Evolutionary conservation across 2,888 invertebrate genomes (phyloP).

Genomic region (Drosophila greeni): DNA sequence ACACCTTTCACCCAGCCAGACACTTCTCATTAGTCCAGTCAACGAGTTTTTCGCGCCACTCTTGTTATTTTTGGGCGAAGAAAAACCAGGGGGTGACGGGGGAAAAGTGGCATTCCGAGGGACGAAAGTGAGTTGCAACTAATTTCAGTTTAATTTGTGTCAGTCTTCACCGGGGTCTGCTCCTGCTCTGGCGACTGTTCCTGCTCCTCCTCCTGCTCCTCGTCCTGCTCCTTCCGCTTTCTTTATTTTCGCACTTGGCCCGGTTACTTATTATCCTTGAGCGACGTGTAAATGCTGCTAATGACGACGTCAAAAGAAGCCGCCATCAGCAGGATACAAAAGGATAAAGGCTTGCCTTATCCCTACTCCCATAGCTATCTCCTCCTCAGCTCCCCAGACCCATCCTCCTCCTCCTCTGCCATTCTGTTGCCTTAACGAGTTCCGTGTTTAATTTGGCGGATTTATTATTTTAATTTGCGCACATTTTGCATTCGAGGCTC

Average conservation of each 20-base stretch:
- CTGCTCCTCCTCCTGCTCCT: too few species aligned
- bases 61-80: slow-evolving; percentile 8
- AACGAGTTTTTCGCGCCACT: slow-evolving; percentile 15
- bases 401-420: not conserved
- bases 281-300: slow-evolving; percentile 70
- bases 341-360: slow-evolving; percentile 23
- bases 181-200: slow-evolving; percentile 7
- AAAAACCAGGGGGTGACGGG: not conserved
- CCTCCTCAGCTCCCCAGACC: not conserved
- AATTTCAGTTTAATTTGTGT: slow-evolving; percentile 74
- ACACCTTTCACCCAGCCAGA: slow-evolving; percentile 11
- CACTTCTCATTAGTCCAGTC: slow-evolving; percentile 38
- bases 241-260: slow-evolving; percentile 63
- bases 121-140: slow-evolving; percentile 65
- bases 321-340: slow-evolving; percentile 50
- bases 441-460: slow-evolving; percentile 65
- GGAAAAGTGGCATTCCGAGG: not conserved
- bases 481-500: slow-evolving; percentile 45
- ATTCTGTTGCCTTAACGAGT: slow-evolving; percentile 55
- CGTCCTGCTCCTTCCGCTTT: slow-evolving; percentile 13
- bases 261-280: slow-evolving; percentile 67
- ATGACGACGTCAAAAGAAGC: slow-evolving; percentile 63
- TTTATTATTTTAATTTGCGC: slow-evolving; percentile 73
- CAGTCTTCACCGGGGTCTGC: slow-evolving; percentile 46
- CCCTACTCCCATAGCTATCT: not conserved